phyloP scores from a whole-genome alignment of 2,888 invertebrate genomes.

The Hylaea fasciaria region DNA sequence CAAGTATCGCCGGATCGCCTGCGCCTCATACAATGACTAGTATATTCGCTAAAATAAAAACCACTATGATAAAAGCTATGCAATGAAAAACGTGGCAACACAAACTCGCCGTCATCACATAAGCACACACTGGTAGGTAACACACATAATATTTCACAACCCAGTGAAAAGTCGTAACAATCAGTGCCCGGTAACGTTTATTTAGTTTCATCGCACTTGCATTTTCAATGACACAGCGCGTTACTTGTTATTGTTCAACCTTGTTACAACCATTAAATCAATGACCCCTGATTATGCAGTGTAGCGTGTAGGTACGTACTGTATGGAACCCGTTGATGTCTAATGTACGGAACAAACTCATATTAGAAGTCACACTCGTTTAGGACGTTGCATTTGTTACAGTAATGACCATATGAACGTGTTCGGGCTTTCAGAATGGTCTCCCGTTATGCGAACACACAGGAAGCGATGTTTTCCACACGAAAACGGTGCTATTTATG shows the following conservation, averaged over 20 bases:
- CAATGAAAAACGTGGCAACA: slow-evolving; percentile 58
- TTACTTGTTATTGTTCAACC: slow-evolving; percentile 62
- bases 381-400: slow-evolving; percentile 34
- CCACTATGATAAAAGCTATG: slow-evolving; percentile 64
- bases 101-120: slow-evolving; percentile 44
- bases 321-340: slow-evolving; percentile 72
- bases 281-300: slow-evolving; percentile 56
- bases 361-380: slow-evolving; percentile 27
- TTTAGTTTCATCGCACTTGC: slow-evolving; percentile 50
- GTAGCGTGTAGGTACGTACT: slow-evolving; percentile 39
- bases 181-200: slow-evolving; percentile 48
- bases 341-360: slow-evolving; percentile 57
- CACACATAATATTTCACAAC: slow-evolving; percentile 59
- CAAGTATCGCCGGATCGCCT: slow-evolving; percentile 58
- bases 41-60: slow-evolving; percentile 74
- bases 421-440: slow-evolving; percentile 47
- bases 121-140: slow-evolving; percentile 46
- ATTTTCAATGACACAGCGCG: slow-evolving; percentile 66
- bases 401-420: slow-evolving; percentile 54
- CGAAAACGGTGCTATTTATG: slow-evolving; percentile 71
- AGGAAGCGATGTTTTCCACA: slow-evolving; percentile 75
- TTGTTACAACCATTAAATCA: slow-evolving; percentile 60
- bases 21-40: slow-evolving; percentile 61
- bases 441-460: slow-evolving; percentile 77
- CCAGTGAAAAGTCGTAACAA: slow-evolving; percentile 52